A percentile compares a stretch with the other conserved stretches of the same genome.
These are phyloP conservation scores for Lycopodina hypogea DNA, from an alignment of 37 sponge, comb jelly and placozoan species.

Conservation along the genomic window DNA sequence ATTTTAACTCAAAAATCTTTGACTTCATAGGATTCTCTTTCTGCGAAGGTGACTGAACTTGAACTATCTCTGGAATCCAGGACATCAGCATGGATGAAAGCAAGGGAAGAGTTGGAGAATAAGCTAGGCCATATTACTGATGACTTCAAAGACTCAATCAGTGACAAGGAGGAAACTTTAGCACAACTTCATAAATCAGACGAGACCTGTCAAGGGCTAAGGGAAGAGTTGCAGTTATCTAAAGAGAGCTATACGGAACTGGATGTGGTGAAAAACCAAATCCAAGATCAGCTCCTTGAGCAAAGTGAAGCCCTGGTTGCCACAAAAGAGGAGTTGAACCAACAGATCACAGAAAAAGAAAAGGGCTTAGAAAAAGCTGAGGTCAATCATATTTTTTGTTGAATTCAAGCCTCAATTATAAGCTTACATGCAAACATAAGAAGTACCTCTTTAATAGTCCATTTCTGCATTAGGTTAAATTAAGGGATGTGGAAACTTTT, in stretches of 20 bases:
- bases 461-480: too few relatives aligned
- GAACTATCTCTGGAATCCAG: background rate
- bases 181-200: background rate
- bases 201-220: background rate
- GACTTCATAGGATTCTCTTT: too few relatives aligned
- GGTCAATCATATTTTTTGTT: background rate
- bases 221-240: background rate
- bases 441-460: too few relatives aligned
- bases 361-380: background rate
- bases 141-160: background rate
- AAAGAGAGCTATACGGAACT: background rate
- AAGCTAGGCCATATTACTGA: background rate
- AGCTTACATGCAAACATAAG: too few relatives aligned
- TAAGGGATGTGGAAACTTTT: too few relatives aligned
- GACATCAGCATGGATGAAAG: background rate
- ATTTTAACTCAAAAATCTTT: too few relatives aligned
- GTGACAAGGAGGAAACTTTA: background rate
- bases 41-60: background rate
- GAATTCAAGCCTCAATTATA: too few relatives aligned
- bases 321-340: background rate
- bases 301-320: background rate
- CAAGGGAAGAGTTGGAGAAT: background rate
- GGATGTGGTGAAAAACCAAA: background rate
- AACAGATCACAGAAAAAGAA: constrained; percentile 16
- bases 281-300: background rate